Base-by-base conservation (phyloP, 2,797 vertebrate species). In the Craterocephalus amniculus region DNA sequence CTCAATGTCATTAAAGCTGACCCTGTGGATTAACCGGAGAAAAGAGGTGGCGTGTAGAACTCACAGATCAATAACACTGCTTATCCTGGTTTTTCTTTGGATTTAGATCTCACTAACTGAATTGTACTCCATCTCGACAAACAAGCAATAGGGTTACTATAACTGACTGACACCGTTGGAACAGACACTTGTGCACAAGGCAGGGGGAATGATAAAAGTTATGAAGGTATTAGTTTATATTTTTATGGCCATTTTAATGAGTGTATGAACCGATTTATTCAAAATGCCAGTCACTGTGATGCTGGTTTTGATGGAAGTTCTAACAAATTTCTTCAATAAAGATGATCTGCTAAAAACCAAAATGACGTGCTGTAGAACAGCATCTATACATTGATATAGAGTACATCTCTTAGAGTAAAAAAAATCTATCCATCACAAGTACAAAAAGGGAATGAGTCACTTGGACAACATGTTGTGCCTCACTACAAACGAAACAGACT, bases 1-100 rank as follows among this genome's bases (percentile, higher is more conserved):
- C 86, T 90, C 88, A 90, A 88, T 90, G 89, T 91, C 88, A 91
- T 91, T 89, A 92, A 83, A 88, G 84, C 82, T 88, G 89, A 90
- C 89, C 89, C 83, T 83, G 89, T 88, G 87, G 92, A 93, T 89
- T 90, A 92, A 89, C 81, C 70, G 75, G 76, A 79, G 73, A 76
- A 82, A 84, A 70, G 84, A 86, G 87, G 78, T 71, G 63, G 74
- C 88, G 86, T 84, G 84, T 79, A 88, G 89, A 87, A 89, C 84
- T 78, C 87, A 80, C 83, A 83, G 88, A 92, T 93, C 92, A 84
- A 91, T 93, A 91, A 81, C 52, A 7, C 18, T 32, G 81, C 78
- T 91, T 82, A 88, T 91, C 83, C 84, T 85, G 87, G 91, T 88
- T 91, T 76, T 38, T 11, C 86, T 89, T 88, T 87, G 77, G 84